Evolutionary conservation across 2,888 invertebrate species (phyloP).

Genomic region (Zootermopsis nevadensis): DNA sequence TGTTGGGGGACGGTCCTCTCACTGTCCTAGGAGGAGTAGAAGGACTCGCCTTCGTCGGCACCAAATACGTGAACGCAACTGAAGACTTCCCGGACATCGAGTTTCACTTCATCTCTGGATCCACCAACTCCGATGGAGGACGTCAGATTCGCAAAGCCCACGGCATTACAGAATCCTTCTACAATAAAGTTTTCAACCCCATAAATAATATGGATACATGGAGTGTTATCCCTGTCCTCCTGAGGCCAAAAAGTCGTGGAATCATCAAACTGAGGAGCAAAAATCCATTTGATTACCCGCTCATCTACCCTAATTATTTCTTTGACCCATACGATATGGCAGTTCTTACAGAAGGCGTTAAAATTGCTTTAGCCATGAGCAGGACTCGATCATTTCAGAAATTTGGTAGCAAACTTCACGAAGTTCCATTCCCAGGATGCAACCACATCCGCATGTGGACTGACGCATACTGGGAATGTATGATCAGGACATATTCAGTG

Average conservation of each 20-base stretch:
- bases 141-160: constrained; percentile 83
- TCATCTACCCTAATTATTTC: constrained; percentile 93
- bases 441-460: constrained; percentile 73
- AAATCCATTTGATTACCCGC: constrained; percentile 88
- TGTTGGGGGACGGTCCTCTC: constrained; percentile 84
- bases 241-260: constrained; percentile 88
- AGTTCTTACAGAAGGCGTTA: constrained; percentile 85
- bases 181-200: constrained; percentile 78
- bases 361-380: constrained; percentile 84
- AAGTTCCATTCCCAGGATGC: constrained; percentile 82
- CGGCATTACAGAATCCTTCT: constrained; percentile 77
- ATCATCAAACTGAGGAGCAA: constrained; percentile 81
- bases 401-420: constrained; percentile 78
- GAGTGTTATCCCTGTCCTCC: constrained; percentile 85
- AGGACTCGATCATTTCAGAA: constrained; percentile 72
- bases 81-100: constrained; percentile 91
- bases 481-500: constrained; percentile 83
- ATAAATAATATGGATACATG: constrained; percentile 83
- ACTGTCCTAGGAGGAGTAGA: constrained; percentile 92
- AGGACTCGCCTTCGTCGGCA: constrained; percentile 89
- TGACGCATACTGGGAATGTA: constrained; percentile 88
- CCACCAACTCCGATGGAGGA: constrained; percentile 88
- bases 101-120: constrained; percentile 88
- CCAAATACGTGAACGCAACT: constrained; percentile 82
- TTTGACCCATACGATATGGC: constrained; percentile 82